Evolutionary conservation across 2,797 vertebrate genomes (phyloP).

Genomic region (Adrianichthys oophorus): DNA sequence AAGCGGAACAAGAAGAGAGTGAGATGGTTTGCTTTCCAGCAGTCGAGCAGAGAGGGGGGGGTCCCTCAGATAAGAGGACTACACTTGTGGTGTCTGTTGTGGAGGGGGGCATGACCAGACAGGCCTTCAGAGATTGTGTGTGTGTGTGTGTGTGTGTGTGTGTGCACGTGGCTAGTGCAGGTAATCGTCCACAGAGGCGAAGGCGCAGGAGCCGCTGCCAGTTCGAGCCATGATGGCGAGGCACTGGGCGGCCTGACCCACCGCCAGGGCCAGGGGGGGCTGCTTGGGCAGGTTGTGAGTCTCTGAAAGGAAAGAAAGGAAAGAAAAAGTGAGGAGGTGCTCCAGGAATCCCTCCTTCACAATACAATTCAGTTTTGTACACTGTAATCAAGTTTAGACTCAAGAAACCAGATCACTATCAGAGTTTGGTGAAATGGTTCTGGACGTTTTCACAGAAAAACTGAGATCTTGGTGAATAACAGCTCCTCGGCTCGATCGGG

Average conservation of each 20-base stretch:
- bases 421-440: no score
- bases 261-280: slow-evolving; percentile 93
- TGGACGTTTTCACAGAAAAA: no score
- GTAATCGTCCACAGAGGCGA: slow-evolving; percentile 97
- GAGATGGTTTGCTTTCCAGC: slow-evolving; percentile 24
- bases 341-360: background rate
- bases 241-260: slow-evolving; percentile 96
- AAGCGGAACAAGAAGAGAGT: slow-evolving; percentile 39
- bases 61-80: slow-evolving; percentile 20
- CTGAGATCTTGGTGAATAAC: no score
- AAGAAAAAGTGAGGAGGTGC: background rate
- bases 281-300: slow-evolving; percentile 99
- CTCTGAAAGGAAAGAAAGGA: slow-evolving; percentile 75
- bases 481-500: no score
- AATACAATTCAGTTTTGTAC: no score
- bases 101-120: slow-evolving; percentile 28
- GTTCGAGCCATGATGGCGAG: slow-evolving; percentile 96
- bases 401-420: no score
- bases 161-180: slow-evolving; percentile 85
- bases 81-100: slow-evolving; percentile 16
- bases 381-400: no score
- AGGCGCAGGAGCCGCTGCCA: slow-evolving; percentile 95
- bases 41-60: slow-evolving; percentile 15
- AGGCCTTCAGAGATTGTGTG: slow-evolving; percentile 15
- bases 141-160: slow-evolving; percentile 1